Conservation (phyloP, 2,113 vertebrate genomes). For the Nicator chloris region DNA sequence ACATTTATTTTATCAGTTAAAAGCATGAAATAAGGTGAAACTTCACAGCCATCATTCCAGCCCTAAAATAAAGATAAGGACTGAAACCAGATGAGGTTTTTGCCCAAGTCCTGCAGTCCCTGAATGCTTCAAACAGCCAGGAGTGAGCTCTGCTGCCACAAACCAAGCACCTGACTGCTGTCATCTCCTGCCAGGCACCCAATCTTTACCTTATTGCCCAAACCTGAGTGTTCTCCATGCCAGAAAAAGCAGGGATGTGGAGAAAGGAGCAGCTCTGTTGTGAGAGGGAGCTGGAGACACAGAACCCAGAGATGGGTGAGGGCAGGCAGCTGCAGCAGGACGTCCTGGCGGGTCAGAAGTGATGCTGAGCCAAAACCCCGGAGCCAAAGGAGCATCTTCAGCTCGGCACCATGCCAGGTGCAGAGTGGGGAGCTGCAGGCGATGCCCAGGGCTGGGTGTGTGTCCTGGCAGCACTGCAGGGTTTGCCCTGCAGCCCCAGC, state of each 20-base stretch:
- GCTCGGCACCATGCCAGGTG: background rate
- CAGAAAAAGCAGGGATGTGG: background rate
- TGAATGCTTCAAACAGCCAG: background rate
- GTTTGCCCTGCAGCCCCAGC: background rate
- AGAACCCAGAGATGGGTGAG: rapidly evolving
- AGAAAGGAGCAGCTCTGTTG: background rate
- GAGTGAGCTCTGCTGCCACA: background rate
- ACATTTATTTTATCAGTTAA: background rate
- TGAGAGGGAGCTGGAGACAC: background rate
- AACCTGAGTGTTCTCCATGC: rapidly evolving
- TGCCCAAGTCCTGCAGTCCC: background rate
- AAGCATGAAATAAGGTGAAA: background rate
- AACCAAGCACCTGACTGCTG: background rate
- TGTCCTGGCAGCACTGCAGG: background rate
- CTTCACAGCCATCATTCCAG: background rate
- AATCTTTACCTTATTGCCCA: background rate
- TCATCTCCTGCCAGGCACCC: rapidly evolving
- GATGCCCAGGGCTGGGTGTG: background rate
- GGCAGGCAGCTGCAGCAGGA: background rate
- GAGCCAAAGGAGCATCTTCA: background rate
- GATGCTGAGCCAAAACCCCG: background rate
- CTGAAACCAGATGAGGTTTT: rapidly evolving
- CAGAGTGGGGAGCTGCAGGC: background rate
- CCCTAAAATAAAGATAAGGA: background rate
- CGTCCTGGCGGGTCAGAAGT: background rate